phyloP scores from a whole-genome alignment of 2,797 vertebrate genomes.

The Rousettus madagascariensis region DNA sequence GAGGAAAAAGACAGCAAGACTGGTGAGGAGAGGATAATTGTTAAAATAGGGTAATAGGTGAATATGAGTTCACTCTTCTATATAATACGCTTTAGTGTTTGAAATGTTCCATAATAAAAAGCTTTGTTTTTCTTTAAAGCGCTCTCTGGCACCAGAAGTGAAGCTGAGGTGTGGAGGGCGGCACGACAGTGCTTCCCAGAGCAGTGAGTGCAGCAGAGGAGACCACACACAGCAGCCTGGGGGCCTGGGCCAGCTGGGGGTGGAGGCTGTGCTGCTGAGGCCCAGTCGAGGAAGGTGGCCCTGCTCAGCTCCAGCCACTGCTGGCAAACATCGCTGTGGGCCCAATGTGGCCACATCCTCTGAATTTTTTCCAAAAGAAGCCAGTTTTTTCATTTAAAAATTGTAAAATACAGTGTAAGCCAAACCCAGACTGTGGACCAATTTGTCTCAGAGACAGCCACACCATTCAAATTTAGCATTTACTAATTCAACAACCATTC shows the following conservation, averaged over 20 bases:
- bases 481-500: background rate
- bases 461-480: too few relatives aligned
- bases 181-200: background rate
- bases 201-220: background rate
- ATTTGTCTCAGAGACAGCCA: background rate
- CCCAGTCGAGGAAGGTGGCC: accelerated
- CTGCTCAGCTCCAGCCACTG: background rate
- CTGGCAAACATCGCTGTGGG: background rate
- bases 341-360: background rate
- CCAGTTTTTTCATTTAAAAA: slow-evolving; percentile 3
- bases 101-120: background rate
- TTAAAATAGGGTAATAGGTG: too few relatives aligned
- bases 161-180: background rate
- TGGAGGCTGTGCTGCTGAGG: background rate
- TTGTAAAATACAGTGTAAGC: background rate
- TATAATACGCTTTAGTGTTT: accelerated
- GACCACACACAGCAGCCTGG: background rate
- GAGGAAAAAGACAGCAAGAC: background rate
- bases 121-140: background rate
- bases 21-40: background rate
- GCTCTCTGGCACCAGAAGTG: background rate
- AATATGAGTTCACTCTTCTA: background rate
- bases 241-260: background rate
- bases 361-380: background rate
- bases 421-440: background rate